phyloP scores from a whole-genome alignment of 2,113 vertebrate species.

The Herpetotheres cachinnans region DNA sequence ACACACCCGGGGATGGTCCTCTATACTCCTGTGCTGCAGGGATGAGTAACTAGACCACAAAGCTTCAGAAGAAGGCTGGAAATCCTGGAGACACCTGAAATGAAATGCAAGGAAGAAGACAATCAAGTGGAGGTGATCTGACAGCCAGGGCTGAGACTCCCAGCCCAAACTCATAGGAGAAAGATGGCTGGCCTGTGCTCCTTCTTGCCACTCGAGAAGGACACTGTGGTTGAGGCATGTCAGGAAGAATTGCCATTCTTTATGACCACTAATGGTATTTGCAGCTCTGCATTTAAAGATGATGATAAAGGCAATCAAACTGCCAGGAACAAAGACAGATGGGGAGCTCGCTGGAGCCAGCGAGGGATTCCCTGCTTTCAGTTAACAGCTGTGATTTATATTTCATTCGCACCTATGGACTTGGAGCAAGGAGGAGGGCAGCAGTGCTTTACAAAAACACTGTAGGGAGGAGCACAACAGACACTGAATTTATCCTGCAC shows the following conservation, averaged over 20 bases:
- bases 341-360: background rate
- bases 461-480: background rate
- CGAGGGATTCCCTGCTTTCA: background rate
- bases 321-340: conserved; percentile 32
- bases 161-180: background rate
- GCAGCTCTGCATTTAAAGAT: conserved; percentile 23
- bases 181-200: background rate
- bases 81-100: background rate
- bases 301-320: conserved; percentile 32
- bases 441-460: background rate
- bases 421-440: background rate
- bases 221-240: background rate
- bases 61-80: background rate
- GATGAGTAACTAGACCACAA: background rate
- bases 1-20: background rate
- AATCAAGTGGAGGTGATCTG: background rate
- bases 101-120: background rate
- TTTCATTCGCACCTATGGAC: background rate
- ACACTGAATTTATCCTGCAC: background rate
- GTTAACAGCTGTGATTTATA: background rate
- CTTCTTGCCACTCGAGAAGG: background rate
- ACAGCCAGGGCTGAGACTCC: background rate
- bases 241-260: background rate
- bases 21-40: background rate
- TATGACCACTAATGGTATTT: conserved; percentile 16